Conservation (phyloP, 1,140 invertebrate species). For the Hyphantria cunea region DNA sequence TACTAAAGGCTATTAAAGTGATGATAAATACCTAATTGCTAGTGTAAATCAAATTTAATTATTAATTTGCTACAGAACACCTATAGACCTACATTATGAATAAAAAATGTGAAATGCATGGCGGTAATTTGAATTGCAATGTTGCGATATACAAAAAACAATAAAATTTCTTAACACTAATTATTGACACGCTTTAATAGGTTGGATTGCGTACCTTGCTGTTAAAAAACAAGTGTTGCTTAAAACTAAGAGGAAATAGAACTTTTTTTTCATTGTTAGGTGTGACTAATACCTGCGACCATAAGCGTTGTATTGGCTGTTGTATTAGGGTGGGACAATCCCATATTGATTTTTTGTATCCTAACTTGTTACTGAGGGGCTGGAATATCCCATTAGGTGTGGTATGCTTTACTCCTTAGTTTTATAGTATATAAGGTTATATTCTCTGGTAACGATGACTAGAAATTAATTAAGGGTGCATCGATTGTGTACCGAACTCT, state of each 20-base stretch:
- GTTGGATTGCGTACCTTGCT: neutral
- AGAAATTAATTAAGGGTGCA: too few relatives aligned
- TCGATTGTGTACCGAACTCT: too few relatives aligned
- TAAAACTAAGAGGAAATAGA: neutral
- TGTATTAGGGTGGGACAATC: neutral
- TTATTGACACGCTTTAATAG: slow-evolving; percentile 12
- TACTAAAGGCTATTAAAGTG: too few relatives aligned
- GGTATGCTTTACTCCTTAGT: too few relatives aligned
- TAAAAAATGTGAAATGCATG: neutral
- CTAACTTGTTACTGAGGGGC: neutral
- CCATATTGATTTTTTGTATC: neutral
- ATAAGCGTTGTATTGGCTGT: neutral
- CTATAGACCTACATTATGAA: too few relatives aligned
- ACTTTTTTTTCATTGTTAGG: neutral
- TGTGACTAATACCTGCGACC: neutral
- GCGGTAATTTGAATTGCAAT: too few relatives aligned
- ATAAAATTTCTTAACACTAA: slow-evolving; percentile 4
- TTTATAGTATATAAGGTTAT: too few relatives aligned
- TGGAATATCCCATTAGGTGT: neutral
- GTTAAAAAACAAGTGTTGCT: neutral
- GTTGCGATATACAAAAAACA: neutral
- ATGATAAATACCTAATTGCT: too few relatives aligned
- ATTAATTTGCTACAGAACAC: too few relatives aligned
- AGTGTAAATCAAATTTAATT: too few relatives aligned
- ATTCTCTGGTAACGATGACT: too few relatives aligned